phyloP scores from a whole-genome alignment of 2,888 invertebrate species.

The Nineta flava region DNA sequence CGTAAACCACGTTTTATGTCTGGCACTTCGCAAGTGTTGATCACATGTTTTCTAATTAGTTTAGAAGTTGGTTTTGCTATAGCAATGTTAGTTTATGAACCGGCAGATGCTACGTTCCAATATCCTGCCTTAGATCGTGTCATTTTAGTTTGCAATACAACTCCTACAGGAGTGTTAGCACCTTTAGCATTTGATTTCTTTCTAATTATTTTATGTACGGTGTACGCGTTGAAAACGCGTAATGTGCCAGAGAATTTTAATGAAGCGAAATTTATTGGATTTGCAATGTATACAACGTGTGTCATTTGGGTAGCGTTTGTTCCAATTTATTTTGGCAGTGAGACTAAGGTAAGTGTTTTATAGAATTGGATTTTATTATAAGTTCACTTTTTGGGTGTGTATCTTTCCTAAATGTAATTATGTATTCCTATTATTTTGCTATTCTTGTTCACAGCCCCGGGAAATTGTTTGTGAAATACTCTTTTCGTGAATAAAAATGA shows the following conservation, averaged over 20 bases:
- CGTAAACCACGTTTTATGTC: slow-evolving; percentile 50
- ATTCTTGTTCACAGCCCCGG: too few relatives aligned
- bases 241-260: slow-evolving; percentile 74
- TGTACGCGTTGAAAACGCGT: slow-evolving; percentile 61
- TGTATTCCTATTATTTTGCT: too few relatives aligned
- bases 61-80: slow-evolving; percentile 50
- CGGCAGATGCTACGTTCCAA: slow-evolving; percentile 35
- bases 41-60: slow-evolving; percentile 44
- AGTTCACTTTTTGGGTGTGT: too few relatives aligned
- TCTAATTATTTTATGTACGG: slow-evolving; percentile 54
- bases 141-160: slow-evolving; percentile 46
- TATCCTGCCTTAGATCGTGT: slow-evolving; percentile 36
- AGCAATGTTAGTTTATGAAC: slow-evolving; percentile 41
- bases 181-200: slow-evolving; percentile 57
- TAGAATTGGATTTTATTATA: not conserved
- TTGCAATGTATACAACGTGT: slow-evolving; percentile 67
- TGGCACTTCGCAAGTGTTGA: slow-evolving; percentile 33
- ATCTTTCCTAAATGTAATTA: too few relatives aligned
- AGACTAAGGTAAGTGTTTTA: slow-evolving; percentile 33
- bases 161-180: slow-evolving; percentile 36
- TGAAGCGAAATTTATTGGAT: slow-evolving; percentile 58
- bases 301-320: slow-evolving; percentile 67
- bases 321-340: slow-evolving; percentile 58
- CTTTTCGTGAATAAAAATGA: too few relatives aligned
- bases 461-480: too few relatives aligned